These are phyloP conservation scores for Neotragus pygmaeus DNA, from an alignment of 2,113 vertebrate species.

Conservation along the genomic window DNA sequence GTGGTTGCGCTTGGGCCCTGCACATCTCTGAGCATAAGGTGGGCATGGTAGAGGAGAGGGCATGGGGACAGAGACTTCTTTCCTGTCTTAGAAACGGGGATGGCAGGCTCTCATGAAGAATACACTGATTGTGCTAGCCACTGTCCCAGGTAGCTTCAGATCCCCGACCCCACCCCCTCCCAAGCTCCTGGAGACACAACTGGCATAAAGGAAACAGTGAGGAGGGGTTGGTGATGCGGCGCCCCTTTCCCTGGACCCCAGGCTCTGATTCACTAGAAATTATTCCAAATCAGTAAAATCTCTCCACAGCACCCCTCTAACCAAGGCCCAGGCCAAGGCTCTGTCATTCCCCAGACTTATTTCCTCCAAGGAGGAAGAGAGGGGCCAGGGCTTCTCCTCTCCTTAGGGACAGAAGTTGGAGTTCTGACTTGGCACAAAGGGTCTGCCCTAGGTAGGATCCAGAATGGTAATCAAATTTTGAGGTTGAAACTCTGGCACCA, in stretches of 20 bases:
- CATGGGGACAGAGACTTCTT: neutral
- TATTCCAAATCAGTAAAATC: neutral
- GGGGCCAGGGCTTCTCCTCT: neutral
- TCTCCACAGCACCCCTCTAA: neutral
- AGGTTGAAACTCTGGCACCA: neutral
- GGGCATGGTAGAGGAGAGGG: neutral
- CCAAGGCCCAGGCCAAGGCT: neutral
- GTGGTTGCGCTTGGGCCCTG: neutral
- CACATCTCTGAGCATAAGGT: neutral
- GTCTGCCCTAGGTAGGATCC: neutral
- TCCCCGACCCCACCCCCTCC: too few species aligned
- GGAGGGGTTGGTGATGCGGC: neutral
- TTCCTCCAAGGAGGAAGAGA: neutral
- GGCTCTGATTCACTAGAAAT: neutral
- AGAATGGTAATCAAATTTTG: neutral
- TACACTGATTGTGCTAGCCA: neutral
- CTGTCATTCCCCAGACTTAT: neutral
- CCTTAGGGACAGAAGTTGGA: neutral
- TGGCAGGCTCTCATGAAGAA: neutral
- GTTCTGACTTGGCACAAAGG: neutral
- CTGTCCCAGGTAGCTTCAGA: neutral
- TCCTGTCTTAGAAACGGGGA: neutral
- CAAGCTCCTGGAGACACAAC: neutral
- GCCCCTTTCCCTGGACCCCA: neutral
- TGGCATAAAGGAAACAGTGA: neutral